phyloP scores from a whole-genome alignment of 2,113 vertebrate species.

The Alosa alosa region DNA sequence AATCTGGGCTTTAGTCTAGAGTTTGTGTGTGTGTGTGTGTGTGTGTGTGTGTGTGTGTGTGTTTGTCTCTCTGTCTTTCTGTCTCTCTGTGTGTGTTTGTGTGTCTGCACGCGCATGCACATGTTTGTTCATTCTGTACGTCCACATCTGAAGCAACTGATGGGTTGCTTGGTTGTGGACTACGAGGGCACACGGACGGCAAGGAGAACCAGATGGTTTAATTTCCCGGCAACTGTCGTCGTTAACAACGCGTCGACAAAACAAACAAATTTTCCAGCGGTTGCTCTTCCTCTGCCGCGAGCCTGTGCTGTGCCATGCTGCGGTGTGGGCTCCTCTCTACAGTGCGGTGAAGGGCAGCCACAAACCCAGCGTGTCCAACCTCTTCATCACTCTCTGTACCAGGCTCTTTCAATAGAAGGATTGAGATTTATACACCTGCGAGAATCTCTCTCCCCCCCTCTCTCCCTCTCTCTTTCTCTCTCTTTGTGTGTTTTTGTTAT shows the following conservation, averaged over 20 bases:
- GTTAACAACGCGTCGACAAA: neutral
- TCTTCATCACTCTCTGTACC: neutral
- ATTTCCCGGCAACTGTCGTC: neutral
- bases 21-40: neutral
- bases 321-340: neutral
- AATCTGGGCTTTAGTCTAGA: neutral
- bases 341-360: neutral
- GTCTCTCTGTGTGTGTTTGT: neutral
- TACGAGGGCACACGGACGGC: neutral
- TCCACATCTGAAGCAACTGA: constrained; percentile 14
- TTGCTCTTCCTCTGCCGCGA: neutral
- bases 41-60: constrained; percentile 34
- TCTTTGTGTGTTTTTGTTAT: too few relatives aligned
- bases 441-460: too few relatives aligned
- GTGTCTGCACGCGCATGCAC: neutral
- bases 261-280: neutral
- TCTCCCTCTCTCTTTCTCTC: too few relatives aligned
- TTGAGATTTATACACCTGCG: neutral
- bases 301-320: neutral
- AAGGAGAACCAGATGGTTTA: neutral
- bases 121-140: too few relatives aligned
- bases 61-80: neutral
- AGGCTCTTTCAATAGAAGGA: neutral
- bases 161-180: constrained; percentile 6
- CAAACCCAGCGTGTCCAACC: neutral